Evolutionary conservation across 2,888 invertebrate genomes (phyloP), one percentile per base, ranked within the genome.

Genomic region (Tipula confusa): DNA sequence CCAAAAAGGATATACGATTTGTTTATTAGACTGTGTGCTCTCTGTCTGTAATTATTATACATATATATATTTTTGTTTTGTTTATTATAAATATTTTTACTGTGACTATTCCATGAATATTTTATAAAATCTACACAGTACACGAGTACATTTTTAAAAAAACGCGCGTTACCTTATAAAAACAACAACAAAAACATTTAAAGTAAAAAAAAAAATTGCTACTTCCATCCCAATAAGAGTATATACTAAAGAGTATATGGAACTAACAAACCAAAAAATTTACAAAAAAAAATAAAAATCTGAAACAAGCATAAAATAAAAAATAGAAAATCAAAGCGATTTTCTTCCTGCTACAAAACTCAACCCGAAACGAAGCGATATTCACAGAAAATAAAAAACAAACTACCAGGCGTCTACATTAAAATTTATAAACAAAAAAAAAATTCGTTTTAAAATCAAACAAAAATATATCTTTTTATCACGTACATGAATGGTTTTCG

Each of bases 31-130:
- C 64, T 64, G 1, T 24, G 24, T 64, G 64, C 24, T 64, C 24
- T 43, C 15, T 43, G 43, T 43, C 15, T n/a, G n/a, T 64, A 64
- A 64, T 64, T 64, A 9, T 64, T 24, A 1, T 64, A 64, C 1
- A 24, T 64, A 24, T 24, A 1, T 64, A 64, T 1, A 24, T 64
- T 9, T 24, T 64, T 7, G 24, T n/a, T 24, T 64, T 7, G 24
- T 64, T n/a, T 9, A 64, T n/a, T 24, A 64, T 64, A 64, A 64
- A 64, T 24, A 64, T 64, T 64, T 9, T 64, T n/a, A 9, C 9
- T 64, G 64, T 64, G 64, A 64, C 64, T 43, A 64, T 24, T 43
- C 13, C 64, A 64, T 64, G 64, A 64, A 64, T 64, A 64, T 64
- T 64, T 64, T 64, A 64, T 64, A 24, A 24, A 24, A 24, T 64